Percentiles rank a stretch among this genome's conserved stretches.
Evolutionary conservation across 2,888 invertebrate genomes (phyloP).

Genomic region (Mesodorylaimus sp.): DNA sequence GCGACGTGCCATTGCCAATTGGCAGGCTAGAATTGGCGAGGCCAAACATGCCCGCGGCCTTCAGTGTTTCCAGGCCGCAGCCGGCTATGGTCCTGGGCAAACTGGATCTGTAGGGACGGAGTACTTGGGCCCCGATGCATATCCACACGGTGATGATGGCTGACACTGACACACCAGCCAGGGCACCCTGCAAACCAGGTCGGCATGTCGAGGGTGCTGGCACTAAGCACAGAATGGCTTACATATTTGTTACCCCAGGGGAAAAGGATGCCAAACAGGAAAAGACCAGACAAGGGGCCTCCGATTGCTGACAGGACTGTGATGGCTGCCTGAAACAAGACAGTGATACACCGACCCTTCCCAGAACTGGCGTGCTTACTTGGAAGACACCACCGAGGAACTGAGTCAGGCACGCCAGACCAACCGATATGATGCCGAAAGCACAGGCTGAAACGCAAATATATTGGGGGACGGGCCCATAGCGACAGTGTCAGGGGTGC

Average conservation of each 20-base stretch:
- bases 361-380: not conserved
- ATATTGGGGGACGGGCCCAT: not conserved
- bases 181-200: constrained; percentile 14
- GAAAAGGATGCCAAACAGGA: constrained; percentile 20
- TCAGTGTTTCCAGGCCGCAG: too few relatives aligned
- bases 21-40: too few relatives aligned
- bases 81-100: not conserved
- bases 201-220: constrained; percentile 43
- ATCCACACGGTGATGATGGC: not conserved
- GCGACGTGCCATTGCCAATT: too few relatives aligned
- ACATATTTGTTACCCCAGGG: constrained; percentile 40
- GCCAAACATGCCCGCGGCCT: too few relatives aligned
- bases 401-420: constrained; percentile 2
- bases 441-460: constrained; percentile 2
- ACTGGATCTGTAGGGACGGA: not conserved
- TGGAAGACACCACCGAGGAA: constrained; percentile 7
- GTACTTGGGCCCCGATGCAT: constrained; percentile 4
- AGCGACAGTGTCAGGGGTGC: too few relatives aligned
- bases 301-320: constrained; percentile 5
- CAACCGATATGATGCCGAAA: constrained; percentile 7
- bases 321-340: constrained; percentile 7
- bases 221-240: constrained; percentile 54
- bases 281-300: constrained; percentile 8
- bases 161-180: not conserved
- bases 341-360: too few relatives aligned